These are phyloP conservation scores for Oreohelix idahoensis DNA, from an alignment of 1,140 invertebrate genomes.

Conservation along the genomic window DNA sequence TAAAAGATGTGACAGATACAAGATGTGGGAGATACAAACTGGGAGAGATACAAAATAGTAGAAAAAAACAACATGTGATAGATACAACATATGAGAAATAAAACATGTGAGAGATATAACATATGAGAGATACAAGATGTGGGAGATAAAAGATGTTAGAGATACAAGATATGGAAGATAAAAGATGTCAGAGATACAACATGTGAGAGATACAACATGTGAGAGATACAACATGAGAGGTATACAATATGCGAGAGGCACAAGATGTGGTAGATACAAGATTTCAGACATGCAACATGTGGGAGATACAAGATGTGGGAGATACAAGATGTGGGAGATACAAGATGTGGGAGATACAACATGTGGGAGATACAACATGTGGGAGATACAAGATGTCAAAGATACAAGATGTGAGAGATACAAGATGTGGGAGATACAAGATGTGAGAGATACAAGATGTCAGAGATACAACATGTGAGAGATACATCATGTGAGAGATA, in stretches of 20 bases:
- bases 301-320: constrained; percentile 7
- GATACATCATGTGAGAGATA: constrained; percentile 1
- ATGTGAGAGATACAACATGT: constrained; percentile 11
- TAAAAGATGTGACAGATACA: not conserved
- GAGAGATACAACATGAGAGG: not conserved
- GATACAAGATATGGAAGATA: constrained; percentile 1
- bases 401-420: constrained; percentile 12
- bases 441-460: constrained; percentile 14
- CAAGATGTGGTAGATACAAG: not conserved
- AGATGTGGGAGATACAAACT: not conserved
- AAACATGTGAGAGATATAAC: not conserved
- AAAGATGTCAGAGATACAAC: not conserved
- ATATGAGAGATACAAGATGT: constrained; percentile 3
- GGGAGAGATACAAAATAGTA: not conserved
- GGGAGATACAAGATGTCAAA: not conserved
- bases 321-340: constrained; percentile 8
- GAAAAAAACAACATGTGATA: not conserved
- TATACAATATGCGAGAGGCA: not conserved
- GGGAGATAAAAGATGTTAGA: constrained; percentile 3
- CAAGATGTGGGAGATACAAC: not conserved
- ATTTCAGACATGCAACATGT: not conserved
- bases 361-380: constrained; percentile 6
- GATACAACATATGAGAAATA: not conserved
- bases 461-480: constrained; percentile 4
- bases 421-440: constrained; percentile 3